Evolutionary conservation across 2,888 invertebrate species (phyloP).

Genomic region (Platerodrilus igneus): DNA sequence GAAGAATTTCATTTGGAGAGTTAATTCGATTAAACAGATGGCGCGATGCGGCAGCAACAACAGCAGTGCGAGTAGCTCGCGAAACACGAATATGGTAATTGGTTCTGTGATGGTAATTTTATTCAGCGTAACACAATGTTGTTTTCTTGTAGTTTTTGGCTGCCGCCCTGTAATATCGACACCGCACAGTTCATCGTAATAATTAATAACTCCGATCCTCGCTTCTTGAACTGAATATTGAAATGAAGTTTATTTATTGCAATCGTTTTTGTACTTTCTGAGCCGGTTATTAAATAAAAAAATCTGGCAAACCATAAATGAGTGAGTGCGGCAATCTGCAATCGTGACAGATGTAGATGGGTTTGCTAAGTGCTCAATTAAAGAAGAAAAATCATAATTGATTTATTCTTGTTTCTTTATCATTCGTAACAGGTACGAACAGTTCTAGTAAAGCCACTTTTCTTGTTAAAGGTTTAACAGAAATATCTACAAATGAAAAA

Average conservation of each 20-base stretch:
- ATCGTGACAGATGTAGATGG: too few species aligned
- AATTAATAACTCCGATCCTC: conserved; percentile 36
- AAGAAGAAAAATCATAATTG: too few species aligned
- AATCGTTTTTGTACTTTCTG: too few species aligned
- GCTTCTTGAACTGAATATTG: conserved; percentile 21
- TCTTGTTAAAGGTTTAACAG: too few species aligned
- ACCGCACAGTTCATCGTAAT: conserved; percentile 37
- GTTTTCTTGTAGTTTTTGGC: conserved; percentile 37
- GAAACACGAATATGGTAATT: conserved; percentile 38
- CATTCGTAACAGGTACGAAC: too few species aligned
- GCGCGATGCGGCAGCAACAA: conserved; percentile 3
- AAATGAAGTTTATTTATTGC: conserved; percentile 12
- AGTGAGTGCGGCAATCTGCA: too few species aligned
- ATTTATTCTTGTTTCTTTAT: too few species aligned
- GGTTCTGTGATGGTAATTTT: conserved; percentile 42
- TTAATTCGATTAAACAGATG: conserved; percentile 14
- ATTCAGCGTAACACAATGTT: conserved; percentile 35
- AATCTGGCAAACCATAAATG: too few species aligned
- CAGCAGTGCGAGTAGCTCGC: conserved; percentile 15
- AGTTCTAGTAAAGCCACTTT: too few species aligned
- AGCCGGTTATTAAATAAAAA: too few species aligned
- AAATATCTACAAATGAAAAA: too few species aligned
- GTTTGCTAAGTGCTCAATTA: too few species aligned
- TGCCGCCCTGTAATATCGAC: conserved; percentile 45
- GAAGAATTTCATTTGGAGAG: conserved; percentile 9